Percentiles rank a stretch among this genome's conserved stretches.
Evolutionary conservation across 2,888 invertebrate species (phyloP).

Genomic region (Plebejus argus): DNA sequence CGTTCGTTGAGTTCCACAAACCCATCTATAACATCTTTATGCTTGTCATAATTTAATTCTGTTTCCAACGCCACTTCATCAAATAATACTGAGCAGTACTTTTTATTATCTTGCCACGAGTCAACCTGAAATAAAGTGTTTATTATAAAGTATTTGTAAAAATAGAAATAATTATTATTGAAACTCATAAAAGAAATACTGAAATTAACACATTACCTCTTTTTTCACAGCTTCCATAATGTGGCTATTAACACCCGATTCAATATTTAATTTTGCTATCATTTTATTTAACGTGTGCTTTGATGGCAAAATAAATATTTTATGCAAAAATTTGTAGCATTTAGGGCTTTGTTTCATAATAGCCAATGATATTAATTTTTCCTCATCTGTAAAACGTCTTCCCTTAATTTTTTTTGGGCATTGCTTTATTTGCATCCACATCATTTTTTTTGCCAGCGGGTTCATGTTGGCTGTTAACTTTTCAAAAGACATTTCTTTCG

Average conservation of each 20-base stretch:
- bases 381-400: slow-evolving; percentile 28
- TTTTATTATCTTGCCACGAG: slow-evolving; percentile 30
- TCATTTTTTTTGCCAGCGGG: slow-evolving; percentile 31
- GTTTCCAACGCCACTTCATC: slow-evolving; percentile 28
- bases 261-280: slow-evolving; percentile 17
- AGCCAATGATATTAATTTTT: slow-evolving; percentile 27
- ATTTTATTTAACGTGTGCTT: slow-evolving; percentile 25
- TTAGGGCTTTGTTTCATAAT: slow-evolving; percentile 34
- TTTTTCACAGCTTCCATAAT: slow-evolving; percentile 18
- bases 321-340: slow-evolving; percentile 29
- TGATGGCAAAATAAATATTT: slow-evolving; percentile 30
- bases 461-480: slow-evolving; percentile 34
- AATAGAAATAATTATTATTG: not conserved
- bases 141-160: slow-evolving; percentile 6
- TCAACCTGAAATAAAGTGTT: slow-evolving; percentile 6
- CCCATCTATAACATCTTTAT: slow-evolving; percentile 21
- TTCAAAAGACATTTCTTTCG: slow-evolving; percentile 33
- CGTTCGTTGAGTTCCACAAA: slow-evolving; percentile 19
- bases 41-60: not conserved
- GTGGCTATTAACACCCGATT: slow-evolving; percentile 11
- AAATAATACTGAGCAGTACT: slow-evolving; percentile 22
- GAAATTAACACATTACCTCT: slow-evolving; percentile 18
- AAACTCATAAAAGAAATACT: not conserved
- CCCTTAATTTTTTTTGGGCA: slow-evolving; percentile 5
- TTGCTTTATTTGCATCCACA: slow-evolving; percentile 33